phyloP scores from a whole-genome alignment of 2,113 vertebrate genomes.

The Sebastes fasciatus region DNA sequence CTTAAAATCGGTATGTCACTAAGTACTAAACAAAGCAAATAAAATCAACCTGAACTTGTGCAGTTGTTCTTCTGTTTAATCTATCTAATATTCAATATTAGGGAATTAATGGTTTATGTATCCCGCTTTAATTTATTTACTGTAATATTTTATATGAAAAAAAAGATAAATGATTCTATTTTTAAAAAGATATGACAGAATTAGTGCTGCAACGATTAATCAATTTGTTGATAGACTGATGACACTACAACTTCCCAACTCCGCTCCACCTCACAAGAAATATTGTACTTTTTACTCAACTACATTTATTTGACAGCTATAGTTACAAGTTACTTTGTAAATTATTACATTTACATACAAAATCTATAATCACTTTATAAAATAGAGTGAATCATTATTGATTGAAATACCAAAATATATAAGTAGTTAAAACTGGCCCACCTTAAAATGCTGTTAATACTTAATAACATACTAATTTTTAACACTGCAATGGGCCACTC shows the following conservation, averaged over 20 bases:
- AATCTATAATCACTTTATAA: not conserved
- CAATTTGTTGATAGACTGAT: not conserved
- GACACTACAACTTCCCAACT: not conserved
- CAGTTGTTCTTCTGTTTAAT: not conserved
- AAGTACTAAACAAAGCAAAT: slow-evolving; percentile 19
- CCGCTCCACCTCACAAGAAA: not conserved
- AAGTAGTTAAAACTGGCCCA: not conserved
- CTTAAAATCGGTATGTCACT: not conserved
- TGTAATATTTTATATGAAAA: not conserved
- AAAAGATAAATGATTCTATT: not conserved
- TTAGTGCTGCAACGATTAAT: not conserved
- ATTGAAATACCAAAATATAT: not conserved
- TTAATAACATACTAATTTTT: not conserved
- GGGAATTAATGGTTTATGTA: not conserved
- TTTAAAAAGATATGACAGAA: not conserved
- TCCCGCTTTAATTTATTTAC: not conserved
- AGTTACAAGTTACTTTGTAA: not conserved
- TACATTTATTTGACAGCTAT: not conserved
- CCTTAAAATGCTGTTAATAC: not conserved
- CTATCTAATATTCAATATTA: not conserved
- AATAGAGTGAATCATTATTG: not conserved
- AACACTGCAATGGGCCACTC: not conserved
- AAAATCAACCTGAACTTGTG: not conserved
- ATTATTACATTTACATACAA: not conserved
- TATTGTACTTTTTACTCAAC: not conserved